phyloP scores from a whole-genome alignment of 1,140 invertebrate genomes.

The Drosophila kohkoa region DNA sequence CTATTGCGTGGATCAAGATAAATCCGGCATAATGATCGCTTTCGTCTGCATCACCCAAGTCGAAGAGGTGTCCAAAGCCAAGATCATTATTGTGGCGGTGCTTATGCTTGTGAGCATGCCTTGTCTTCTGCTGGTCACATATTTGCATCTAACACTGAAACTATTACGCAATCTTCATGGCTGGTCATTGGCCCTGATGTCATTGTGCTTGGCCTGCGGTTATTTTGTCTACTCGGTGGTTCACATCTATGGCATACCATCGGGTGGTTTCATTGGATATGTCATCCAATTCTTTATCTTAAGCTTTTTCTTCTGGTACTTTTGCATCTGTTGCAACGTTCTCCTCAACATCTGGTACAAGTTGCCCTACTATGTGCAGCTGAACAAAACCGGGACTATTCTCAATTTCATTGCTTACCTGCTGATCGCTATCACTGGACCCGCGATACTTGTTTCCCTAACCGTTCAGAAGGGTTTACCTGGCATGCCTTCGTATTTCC shows the following conservation, averaged over 20 bases:
- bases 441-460: constrained; percentile 63
- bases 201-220: constrained; percentile 72
- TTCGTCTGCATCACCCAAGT: constrained; percentile 78
- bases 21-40: constrained; percentile 69
- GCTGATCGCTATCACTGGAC: constrained; percentile 54
- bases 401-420: constrained; percentile 63
- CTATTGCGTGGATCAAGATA: constrained; percentile 80
- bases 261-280: constrained; percentile 70
- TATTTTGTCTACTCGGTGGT: constrained; percentile 81
- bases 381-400: constrained; percentile 51
- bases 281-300: constrained; percentile 77
- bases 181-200: constrained; percentile 73
- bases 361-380: constrained; percentile 61
- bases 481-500: constrained; percentile 81
- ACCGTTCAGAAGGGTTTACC: constrained; percentile 76
- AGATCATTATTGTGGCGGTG: constrained; percentile 67
- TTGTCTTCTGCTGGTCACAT: constrained; percentile 72
- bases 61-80: constrained; percentile 59
- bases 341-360: constrained; percentile 77
- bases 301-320: constrained; percentile 80
- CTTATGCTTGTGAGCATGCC: constrained; percentile 80
- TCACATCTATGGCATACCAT: constrained; percentile 68
- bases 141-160: constrained; percentile 68
- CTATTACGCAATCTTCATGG: constrained; percentile 72
- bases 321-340: constrained; percentile 79